Evolutionary conservation across 2,113 vertebrate genomes (phyloP).

Genomic region (Pygathrix nemaeus): DNA sequence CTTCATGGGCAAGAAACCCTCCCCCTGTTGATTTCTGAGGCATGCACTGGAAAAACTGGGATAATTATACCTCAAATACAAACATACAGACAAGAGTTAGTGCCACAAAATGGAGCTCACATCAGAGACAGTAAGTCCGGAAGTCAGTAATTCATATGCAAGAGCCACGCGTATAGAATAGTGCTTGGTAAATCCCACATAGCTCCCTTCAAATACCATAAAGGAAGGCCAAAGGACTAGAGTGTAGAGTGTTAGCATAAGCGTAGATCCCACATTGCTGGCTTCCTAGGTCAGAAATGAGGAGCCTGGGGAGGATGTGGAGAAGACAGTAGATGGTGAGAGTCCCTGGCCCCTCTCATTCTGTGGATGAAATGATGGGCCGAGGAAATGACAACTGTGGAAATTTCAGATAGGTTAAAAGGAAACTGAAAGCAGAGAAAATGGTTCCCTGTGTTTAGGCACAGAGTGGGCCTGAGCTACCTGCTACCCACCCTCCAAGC

Average conservation of each 20-base stretch:
- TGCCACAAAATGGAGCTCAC: neutral
- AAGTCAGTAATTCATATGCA: neutral
- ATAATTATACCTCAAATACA: neutral
- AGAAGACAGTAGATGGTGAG: neutral
- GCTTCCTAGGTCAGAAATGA: neutral
- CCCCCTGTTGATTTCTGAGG: neutral
- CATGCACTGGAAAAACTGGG: neutral
- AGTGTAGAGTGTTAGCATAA: neutral
- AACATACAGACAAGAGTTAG: neutral
- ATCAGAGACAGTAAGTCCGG: neutral
- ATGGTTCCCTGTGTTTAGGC: neutral
- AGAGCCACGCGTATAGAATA: neutral
- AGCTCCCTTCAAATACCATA: neutral
- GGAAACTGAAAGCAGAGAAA: neutral
- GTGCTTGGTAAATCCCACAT: neutral
- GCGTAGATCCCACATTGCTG: neutral
- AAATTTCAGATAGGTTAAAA: neutral
- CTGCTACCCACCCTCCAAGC: neutral
- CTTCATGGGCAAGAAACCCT: neutral
- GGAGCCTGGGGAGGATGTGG: fast-evolving
- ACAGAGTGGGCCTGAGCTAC: neutral
- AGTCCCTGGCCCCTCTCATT: neutral
- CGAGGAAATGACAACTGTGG: neutral
- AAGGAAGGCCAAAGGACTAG: neutral
- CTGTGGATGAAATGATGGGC: neutral